Percentiles rank a stretch among this genome's conserved stretches.
Evolutionary conservation across 1,140 invertebrate genomes (phyloP).

Genomic region (Nephila pilipes): DNA sequence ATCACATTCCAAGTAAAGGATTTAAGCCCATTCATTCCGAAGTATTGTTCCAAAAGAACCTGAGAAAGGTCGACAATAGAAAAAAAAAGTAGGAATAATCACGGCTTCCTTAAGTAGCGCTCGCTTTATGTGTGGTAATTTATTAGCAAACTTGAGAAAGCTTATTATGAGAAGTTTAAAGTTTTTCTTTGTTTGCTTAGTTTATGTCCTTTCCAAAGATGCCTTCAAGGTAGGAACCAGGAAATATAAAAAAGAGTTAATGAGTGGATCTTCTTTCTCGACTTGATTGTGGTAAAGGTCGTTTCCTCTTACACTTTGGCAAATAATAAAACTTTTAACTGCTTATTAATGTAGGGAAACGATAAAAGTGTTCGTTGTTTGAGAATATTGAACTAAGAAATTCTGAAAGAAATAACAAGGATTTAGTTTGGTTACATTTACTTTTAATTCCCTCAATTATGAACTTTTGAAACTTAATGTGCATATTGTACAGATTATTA

Average conservation of each 20-base stretch:
- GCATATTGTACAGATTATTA: no score
- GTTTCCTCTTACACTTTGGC: no score
- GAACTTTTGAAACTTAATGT: no score
- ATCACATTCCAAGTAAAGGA: not conserved
- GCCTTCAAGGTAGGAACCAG: not conserved
- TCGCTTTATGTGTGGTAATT: not conserved
- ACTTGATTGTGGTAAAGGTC: not conserved
- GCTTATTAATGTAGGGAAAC: no score
- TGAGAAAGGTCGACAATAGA: not conserved
- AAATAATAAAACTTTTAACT: no score
- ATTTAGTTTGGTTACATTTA: no score
- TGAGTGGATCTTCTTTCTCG: not conserved
- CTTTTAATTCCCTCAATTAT: no score
- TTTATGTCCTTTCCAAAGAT: not conserved
- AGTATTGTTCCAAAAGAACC: not conserved
- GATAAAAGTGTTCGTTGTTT: no score
- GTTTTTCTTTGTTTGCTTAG: not conserved
- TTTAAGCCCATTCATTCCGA: not conserved
- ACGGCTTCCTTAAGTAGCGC: not conserved
- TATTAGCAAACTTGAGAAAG: not conserved
- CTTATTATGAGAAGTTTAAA: not conserved
- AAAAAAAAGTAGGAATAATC: not conserved
- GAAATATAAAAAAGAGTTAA: slow-evolving; percentile 3
- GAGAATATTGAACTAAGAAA: no score
- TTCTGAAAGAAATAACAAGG: no score